phyloP scores from a whole-genome alignment of 2,797 vertebrate genomes.

The Lophura swinhoii region DNA sequence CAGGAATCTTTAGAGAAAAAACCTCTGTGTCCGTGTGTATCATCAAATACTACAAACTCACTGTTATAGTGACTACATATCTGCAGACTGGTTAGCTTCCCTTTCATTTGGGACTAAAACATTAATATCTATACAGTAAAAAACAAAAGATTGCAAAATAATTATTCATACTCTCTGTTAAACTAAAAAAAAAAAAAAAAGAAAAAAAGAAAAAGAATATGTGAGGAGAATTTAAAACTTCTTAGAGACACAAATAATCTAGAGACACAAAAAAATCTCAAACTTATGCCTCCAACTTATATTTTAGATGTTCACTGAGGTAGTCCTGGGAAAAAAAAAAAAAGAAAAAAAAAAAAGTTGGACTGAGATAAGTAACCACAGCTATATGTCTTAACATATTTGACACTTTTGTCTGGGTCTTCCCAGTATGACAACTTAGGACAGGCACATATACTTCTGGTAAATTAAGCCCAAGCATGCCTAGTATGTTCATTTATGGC shows the following conservation, averaged over 20 bases:
- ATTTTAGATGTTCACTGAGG: neutral
- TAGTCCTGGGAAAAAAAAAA: neutral
- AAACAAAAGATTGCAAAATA: neutral
- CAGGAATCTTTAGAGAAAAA: no score
- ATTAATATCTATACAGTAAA: neutral
- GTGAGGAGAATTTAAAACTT: neutral
- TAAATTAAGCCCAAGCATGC: no score
- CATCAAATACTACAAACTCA: no score
- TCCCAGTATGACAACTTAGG: neutral
- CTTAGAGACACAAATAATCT: neutral
- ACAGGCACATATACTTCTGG: neutral
- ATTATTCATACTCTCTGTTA: neutral
- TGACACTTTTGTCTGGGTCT: neutral
- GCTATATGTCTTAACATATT: neutral
- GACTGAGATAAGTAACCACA: neutral
- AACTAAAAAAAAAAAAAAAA: no score
- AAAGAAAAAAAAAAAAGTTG: neutral
- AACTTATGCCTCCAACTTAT: neutral
- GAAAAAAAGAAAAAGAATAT: no score
- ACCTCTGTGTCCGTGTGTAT: no score
- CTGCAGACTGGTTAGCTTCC: no score
- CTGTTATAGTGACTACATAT: no score
- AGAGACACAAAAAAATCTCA: neutral
- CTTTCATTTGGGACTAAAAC: no score
- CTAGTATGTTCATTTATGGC: no score